Evolutionary conservation across 2,113 vertebrate genomes (phyloP), one percentile per base, ranked within the genome.

Genomic region (Symphodus melops): DNA sequence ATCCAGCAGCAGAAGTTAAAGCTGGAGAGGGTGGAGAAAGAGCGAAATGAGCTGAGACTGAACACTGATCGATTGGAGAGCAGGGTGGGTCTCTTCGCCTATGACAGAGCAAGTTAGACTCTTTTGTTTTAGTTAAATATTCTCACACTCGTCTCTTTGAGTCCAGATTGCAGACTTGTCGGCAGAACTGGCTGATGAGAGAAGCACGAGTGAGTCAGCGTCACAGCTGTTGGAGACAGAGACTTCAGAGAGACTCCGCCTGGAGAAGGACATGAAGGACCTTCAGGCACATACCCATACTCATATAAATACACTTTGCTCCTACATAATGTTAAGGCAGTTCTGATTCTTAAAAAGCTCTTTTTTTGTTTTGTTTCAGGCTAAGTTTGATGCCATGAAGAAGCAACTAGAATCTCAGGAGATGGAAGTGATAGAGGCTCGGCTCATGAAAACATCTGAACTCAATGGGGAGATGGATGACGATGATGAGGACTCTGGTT

Each of bases 371-470:
- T 56, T 9, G 2, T 58, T 83, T 4, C 89, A 99, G 98, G 94
- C 90, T 52, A 98, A 97, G 85, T 97, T 95, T 0, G 98, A 98
- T 8, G 84, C 90, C 2, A 91, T 96, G 89, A 98, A 96, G 92
- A 99, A 99, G 77, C 95, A 96, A 76, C 93, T 96, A 92, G 96
- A 97, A 23, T 93, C 95, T 0, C 97, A 99, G 96, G 97, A 99
- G 81, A 94, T 99, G 95, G 98, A 99, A 78, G 94, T 99, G 92
- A 98, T 98, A 96, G 98, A 99, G 75, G 95, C 97, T 59, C 94
- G 97, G 21, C 96, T 99, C 39, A 95, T 98, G 88, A 94, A 96
- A 55, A 95, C 97, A 0, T 95, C 97, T 0, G 98, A 99, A 57
- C 93, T 99, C 86, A 99, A 99, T 0, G 97, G 97, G 16, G 96